These are phyloP conservation scores for Diphyllodes magnificus DNA, from an alignment of 2,113 vertebrate species.

Conservation along the genomic window DNA sequence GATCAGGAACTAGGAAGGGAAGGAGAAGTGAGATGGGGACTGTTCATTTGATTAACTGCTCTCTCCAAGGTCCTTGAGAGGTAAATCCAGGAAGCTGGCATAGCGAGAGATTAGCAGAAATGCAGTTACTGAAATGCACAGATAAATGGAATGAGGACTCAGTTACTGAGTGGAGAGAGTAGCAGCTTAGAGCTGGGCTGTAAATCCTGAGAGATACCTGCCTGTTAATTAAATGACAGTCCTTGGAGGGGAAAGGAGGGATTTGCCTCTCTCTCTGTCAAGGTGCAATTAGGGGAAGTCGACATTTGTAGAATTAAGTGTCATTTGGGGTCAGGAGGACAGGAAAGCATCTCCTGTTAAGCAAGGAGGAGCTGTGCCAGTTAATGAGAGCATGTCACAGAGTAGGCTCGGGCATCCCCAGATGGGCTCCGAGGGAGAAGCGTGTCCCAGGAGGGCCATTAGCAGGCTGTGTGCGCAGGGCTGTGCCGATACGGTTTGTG, in stretches of 20 bases:
- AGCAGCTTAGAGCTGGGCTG: neutral
- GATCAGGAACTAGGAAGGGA: neutral
- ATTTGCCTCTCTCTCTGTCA: neutral
- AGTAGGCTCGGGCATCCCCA: neutral
- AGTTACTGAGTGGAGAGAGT: neutral
- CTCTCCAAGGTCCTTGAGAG: neutral
- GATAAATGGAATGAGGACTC: neutral
- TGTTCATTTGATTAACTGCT: conserved; percentile 1
- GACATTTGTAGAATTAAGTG: neutral
- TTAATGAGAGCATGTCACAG: neutral
- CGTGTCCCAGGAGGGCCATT: neutral
- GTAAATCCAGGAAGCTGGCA: neutral
- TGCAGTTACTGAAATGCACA: neutral
- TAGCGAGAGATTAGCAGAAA: neutral
- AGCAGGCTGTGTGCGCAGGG: neutral
- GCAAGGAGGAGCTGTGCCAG: neutral
- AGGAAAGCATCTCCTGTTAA: conserved; percentile 13
- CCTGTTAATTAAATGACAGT: conserved; percentile 44
- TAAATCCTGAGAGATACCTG: conserved; percentile 45
- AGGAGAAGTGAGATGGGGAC: neutral
- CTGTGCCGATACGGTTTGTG: accelerated
- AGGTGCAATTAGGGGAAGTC: conserved; percentile 24
- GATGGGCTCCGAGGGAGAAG: neutral
- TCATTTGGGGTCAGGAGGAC: conserved; percentile 17
- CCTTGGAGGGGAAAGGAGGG: neutral